Evolutionary conservation across 1,140 invertebrate species (phyloP), one percentile per base, ranked within the genome.

Genomic region (Camponotus pennsylvanicus): DNA sequence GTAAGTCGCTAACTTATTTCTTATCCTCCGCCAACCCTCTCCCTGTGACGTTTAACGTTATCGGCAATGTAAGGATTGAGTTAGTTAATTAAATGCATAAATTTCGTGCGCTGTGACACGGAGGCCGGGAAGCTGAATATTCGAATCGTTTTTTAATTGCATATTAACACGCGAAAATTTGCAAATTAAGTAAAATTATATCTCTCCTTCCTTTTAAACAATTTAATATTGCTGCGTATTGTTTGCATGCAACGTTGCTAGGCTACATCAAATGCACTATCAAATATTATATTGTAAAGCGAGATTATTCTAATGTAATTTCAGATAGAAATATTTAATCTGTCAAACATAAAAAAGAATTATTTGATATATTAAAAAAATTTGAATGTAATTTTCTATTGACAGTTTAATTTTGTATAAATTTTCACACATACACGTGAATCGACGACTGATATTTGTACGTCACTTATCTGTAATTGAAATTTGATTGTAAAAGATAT

Each of bases 11-110:
- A 82, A 82, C 67, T 61, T 83, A 83, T 75, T 83, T 83, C 69
- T 83, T 83, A 83, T 83, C 69, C 64, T 27, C 7, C 27, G 40
- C 37, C 55, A 71, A 21, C 27, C 32, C 21, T 59, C 4, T 59
- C 34, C 49, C 42, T n/a, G 42, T 80, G 49, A 83, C 79, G 79
- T 83, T 73, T 73, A 83, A 45, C 40, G 69, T 82, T 82, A 82
- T 82, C 79, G 55, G 67, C 79, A 27, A 59, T 27, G 40, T 61
- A 61, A 75, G 79, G 79, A 83, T 75, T 73, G 34, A 73, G 70
- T 55, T 83, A 75, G 79, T 61, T 83, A 63, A 75, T 83, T 83
- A 83, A 83, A 83, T 75, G 79, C 79, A 83, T 83, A 83, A 83
- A 83, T 83, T 83, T 83, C 57, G 79, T 83, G 79, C 79, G 69